These are phyloP conservation scores for Epinephelus cyanopodus DNA, from an alignment of 2,113 vertebrate genomes.

Conservation along the genomic window DNA sequence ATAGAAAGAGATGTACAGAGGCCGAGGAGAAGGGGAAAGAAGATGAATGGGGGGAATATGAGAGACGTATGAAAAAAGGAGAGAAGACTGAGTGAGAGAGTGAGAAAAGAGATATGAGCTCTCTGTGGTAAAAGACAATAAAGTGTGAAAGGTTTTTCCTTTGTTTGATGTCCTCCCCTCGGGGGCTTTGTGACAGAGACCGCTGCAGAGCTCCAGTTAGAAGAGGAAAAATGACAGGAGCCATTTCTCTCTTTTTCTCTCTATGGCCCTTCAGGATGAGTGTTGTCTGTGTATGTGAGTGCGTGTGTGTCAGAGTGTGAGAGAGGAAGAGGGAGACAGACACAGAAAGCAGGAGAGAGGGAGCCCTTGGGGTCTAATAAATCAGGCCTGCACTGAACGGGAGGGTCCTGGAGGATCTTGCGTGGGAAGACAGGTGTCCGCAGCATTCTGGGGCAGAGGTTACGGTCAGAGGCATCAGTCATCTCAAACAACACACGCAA, in stretches of 20 bases:
- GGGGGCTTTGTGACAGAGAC: slow-evolving; percentile 72
- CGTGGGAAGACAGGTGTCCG: slow-evolving; percentile 81
- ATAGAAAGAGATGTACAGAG: slow-evolving; percentile 47
- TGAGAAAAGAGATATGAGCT: slow-evolving; percentile 73
- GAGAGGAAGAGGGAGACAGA: slow-evolving; percentile 31
- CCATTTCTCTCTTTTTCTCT: slow-evolving; percentile 77
- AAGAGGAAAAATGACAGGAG: slow-evolving; percentile 80
- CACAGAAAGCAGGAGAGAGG: slow-evolving; percentile 32
- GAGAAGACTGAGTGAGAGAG: slow-evolving; percentile 43
- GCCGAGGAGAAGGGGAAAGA: slow-evolving; percentile 15
- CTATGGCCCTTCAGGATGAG: slow-evolving; percentile 69
- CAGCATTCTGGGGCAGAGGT: slow-evolving; percentile 71
- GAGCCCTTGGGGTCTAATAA: slow-evolving; percentile 77
- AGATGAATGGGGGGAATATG: slow-evolving; percentile 69
- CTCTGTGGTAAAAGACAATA: slow-evolving; percentile 81
- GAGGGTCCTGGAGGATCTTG: slow-evolving; percentile 65
- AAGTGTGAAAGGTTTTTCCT: slow-evolving; percentile 79
- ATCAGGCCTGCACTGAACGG: slow-evolving; percentile 73
- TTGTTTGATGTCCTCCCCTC: slow-evolving; percentile 77
- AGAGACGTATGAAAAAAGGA: slow-evolving; percentile 54
- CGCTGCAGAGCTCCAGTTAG: slow-evolving; percentile 73
- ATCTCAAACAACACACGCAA: slow-evolving; percentile 32
- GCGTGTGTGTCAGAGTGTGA: slow-evolving; percentile 19
- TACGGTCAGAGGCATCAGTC: slow-evolving; percentile 70
- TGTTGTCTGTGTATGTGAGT: slow-evolving; percentile 45